Evolutionary conservation across 2,888 invertebrate species (phyloP).

Genomic region (Drosophila neotestacea): DNA sequence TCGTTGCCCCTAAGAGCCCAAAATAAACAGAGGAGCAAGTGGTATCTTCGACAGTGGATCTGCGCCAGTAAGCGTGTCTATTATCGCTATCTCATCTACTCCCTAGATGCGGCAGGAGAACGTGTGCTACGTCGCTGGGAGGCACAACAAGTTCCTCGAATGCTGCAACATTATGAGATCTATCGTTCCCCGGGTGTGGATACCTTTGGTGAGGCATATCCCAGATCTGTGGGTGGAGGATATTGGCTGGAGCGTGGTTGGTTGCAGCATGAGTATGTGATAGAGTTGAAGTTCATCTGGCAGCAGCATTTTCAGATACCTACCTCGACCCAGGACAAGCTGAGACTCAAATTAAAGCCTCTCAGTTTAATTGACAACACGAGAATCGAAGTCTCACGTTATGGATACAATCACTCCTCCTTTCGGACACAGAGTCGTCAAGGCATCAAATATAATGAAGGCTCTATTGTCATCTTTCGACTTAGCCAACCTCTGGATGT

Average conservation of each 20-base stretch:
- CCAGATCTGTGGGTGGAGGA: constrained; percentile 64
- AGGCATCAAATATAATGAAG: constrained; percentile 67
- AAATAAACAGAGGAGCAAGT: constrained; percentile 84
- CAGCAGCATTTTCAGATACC: constrained; percentile 89
- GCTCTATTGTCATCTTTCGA: constrained; percentile 73
- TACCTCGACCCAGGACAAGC: constrained; percentile 83
- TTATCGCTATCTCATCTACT: constrained; percentile 81
- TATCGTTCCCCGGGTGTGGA: constrained; percentile 64
- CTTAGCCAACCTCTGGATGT: constrained; percentile 64
- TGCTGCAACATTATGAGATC: constrained; percentile 76
- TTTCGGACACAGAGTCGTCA: constrained; percentile 56
- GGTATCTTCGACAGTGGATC: constrained; percentile 88
- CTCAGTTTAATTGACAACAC: constrained; percentile 56
- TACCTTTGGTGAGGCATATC: constrained; percentile 70
- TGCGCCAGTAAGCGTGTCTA: constrained; percentile 86
- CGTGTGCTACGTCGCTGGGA: constrained; percentile 81
- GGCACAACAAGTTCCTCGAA: constrained; percentile 86
- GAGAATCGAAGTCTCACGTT: constrained; percentile 72
- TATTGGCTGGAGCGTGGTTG: constrained; percentile 90
- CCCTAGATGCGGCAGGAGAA: constrained; percentile 64
- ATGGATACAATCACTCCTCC: constrained; percentile 66
- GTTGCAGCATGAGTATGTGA: constrained; percentile 89
- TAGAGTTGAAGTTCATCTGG: constrained; percentile 91
- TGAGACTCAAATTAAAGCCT: constrained; percentile 35
- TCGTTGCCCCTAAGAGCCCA: constrained; percentile 85